Evolutionary conservation across 2,888 invertebrate genomes (phyloP), one percentile per base, ranked within the genome.

Genomic region (Craniophora ligustri): DNA sequence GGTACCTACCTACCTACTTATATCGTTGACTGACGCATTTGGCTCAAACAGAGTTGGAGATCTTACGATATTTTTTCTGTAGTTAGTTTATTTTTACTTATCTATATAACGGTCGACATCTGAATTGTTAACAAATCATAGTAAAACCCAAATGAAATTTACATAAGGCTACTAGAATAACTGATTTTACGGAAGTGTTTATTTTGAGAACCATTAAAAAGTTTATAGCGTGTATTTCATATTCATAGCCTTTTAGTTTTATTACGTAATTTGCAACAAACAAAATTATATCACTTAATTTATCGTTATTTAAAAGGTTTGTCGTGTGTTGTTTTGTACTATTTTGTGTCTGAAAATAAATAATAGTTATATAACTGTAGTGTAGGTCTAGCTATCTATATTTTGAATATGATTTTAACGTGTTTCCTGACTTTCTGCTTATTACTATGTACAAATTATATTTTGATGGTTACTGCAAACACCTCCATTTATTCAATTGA

Each of bases 11-110:
- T n/a, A 56, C 38, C 16, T 13, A 21, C 8, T 15, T 36, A 54
- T 60, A 40, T 64, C 30, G 36, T 15, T 15, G 11, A 28, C 57
- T 82, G 82, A 82, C 81, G 84, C 76, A 81, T 59, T 82, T 83
- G 79, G 82, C 83, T 69, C 72, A 38, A 35, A 49, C 60, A 47
- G 64, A 53, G 39, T 60, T 47, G 40, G 51, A 53, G 50, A 54
- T 61, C 35, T 55, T 38, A 45, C 47, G 35, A 67, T 38, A 46
- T 46, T 54, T 26, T 44, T 11, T 48, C 49, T 50, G 45, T 47
- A 42, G 34, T 53, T 28, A 32, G 57, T 62, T 56, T 62, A 71
- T 62, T 62, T 71, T 62, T 51, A 48, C 40, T 11, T 30, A 38
- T n/a, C n/a, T n/a, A n/a, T n/a, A n/a, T n/a, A n/a, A 23, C 23